Percentiles rank a stretch among this genome's conserved stretches.
Conservation (phyloP, 2,797 vertebrate species). For the Arnoldichthys spilopterus region DNA sequence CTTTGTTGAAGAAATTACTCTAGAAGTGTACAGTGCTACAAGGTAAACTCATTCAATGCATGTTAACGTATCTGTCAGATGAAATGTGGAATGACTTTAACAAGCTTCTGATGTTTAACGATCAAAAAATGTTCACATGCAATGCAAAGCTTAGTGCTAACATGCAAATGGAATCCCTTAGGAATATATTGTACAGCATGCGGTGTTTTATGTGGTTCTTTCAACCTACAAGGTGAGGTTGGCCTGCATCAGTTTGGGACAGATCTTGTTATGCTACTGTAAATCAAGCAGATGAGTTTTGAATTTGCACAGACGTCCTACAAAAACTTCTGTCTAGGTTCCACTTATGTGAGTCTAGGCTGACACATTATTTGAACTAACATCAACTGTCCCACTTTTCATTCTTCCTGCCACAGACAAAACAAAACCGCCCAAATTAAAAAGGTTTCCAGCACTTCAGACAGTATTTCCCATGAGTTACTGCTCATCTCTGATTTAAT, state of each 20-base stretch:
- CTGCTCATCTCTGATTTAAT: constrained; percentile 23
- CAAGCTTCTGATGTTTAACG: no score
- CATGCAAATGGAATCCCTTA: no score
- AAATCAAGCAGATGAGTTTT: not conserved
- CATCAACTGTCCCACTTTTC: constrained; percentile 5
- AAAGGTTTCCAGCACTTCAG: not conserved
- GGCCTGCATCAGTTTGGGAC: no score
- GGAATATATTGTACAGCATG: not conserved
- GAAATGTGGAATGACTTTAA: no score
- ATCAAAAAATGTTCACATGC: no score
- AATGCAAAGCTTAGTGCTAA: no score
- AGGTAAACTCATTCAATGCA: no score
- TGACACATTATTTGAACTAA: not conserved
- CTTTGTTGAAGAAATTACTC: no score
- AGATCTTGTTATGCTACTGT: not conserved
- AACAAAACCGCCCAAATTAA: not conserved
- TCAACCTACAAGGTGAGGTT: no score
- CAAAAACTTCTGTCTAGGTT: not conserved
- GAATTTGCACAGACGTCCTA: not conserved
- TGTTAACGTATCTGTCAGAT: no score
- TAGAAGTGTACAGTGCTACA: no score
- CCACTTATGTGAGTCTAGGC: not conserved
- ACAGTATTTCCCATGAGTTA: constrained; percentile 6
- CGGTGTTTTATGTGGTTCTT: no score
- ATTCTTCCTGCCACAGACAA: not conserved